Evolutionary conservation across 2,113 vertebrate genomes (phyloP).

Genomic region (Dipodomys ordii): DNA sequence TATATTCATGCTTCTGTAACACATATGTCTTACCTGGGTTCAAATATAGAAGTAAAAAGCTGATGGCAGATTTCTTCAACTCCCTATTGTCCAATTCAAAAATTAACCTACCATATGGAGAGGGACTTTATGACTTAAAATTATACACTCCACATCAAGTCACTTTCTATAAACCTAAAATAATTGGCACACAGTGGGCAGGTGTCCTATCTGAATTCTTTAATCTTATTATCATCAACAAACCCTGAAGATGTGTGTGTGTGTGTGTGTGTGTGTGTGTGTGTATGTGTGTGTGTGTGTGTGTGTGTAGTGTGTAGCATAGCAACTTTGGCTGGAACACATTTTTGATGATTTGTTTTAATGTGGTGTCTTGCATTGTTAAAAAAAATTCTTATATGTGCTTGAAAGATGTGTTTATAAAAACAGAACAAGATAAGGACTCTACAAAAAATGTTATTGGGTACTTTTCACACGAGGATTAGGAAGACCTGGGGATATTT

Average conservation of each 20-base stretch:
- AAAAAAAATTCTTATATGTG: neutral
- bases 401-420: neutral
- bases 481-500: neutral
- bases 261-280: neutral
- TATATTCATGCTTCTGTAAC: neutral
- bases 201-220: neutral
- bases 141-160: neutral
- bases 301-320: neutral
- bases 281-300: no score
- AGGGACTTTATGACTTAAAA: constrained; percentile 29
- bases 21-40: neutral
- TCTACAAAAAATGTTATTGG: neutral
- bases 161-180: neutral
- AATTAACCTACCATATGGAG: neutral
- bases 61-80: constrained; percentile 33
- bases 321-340: neutral
- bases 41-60: constrained; percentile 3
- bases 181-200: neutral
- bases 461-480: neutral
- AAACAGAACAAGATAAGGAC: constrained; percentile 1
- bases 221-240: neutral
- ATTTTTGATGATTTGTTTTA: neutral
- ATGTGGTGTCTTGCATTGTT: neutral
- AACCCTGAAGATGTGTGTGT: neutral
- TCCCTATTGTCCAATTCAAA: neutral